Evolutionary conservation across 1,140 invertebrate genomes (phyloP), one percentile per base, ranked within the genome.

Genomic region (Drosophila ananassae): DNA sequence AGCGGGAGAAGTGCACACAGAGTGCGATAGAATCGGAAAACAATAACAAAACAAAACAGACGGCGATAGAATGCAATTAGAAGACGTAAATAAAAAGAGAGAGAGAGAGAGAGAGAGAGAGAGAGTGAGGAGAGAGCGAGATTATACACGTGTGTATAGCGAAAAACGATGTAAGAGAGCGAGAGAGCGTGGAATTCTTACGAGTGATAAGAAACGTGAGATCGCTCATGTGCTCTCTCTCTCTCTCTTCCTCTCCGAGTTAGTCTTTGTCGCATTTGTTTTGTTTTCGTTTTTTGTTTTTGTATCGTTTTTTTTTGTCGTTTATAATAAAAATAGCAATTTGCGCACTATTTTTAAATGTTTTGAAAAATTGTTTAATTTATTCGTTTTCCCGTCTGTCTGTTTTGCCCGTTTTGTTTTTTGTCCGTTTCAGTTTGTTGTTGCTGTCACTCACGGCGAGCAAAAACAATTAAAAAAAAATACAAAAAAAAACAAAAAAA

Each of bases 341-440:
- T 79, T 89, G 83, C 83, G 83, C 83, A 89, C 83, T 89, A 89
- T 89, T 89, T 89, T 89, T 89, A 89, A 82, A 89, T 84, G 68
- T 84, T 89, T 89, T 89, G 63, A 79, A 28, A 79, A 84, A 80
- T 74, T 89, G 73, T 89, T 77, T 76, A 55, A 55, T 77, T 74
- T 79, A 53, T 82, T 66, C 50, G 32, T 50, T 56, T 50, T 60
- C 47, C 60, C 39, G 17, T 37, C 7, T 61, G 30, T 67, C n/a
- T 28, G 13, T 58, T 57, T 57, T 21, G 37, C 24, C 46, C 4
- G 59, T 28, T 44, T 48, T 62, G 55, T 63, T 55, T 55, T 60
- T 59, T 51, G 46, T 39, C 47, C 50, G 32, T 56, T 53, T 54
- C 46, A 50, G 32, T 84, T 83, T 60, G 48, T 77, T 82, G 79